A percentile compares a stretch with the other conserved stretches of the same genome.
phyloP scores from a whole-genome alignment of 2,888 invertebrate genomes.

The Melanargia galathea region DNA sequence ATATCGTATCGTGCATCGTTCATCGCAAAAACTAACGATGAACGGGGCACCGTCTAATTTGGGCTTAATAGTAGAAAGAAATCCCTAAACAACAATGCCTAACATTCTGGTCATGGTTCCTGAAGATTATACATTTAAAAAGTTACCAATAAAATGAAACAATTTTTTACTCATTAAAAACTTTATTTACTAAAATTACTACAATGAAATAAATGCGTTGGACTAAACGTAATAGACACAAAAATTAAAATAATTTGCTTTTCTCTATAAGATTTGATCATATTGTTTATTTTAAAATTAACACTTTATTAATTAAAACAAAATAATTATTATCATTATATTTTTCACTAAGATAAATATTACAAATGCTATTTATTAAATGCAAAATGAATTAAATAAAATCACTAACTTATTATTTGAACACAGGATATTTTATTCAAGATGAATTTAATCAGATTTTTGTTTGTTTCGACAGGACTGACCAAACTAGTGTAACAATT shows the following conservation, averaged over 20 bases:
- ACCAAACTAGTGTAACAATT: too few species aligned
- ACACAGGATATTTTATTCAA: too few species aligned
- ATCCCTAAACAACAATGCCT: too few species aligned
- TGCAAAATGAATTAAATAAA: conserved; percentile 8
- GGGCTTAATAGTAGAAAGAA: too few species aligned
- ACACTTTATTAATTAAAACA: background rate
- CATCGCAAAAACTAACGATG: too few species aligned
- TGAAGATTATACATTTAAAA: too few species aligned
- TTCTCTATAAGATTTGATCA: background rate
- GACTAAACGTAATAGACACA: conserved; percentile 43
- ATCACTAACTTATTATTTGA: background rate
- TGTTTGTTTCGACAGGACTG: too few species aligned
- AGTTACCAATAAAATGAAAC: background rate
- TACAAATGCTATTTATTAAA: conserved; percentile 12
- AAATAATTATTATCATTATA: background rate
- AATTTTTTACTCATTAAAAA: conserved; percentile 21
- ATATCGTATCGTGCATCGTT: too few species aligned
- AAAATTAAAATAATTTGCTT: conserved; percentile 12
- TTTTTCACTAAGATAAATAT: background rate
- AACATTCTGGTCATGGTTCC: too few species aligned
- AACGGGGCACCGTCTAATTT: too few species aligned
- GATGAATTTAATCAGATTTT: too few species aligned
- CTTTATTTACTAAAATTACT: conserved; percentile 39
- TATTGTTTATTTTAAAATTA: background rate
- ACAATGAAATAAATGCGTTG: conserved; percentile 48